These are phyloP conservation scores for Lasioglossum lativentre DNA, from an alignment of 2,888 invertebrate genomes.

Conservation along the genomic window DNA sequence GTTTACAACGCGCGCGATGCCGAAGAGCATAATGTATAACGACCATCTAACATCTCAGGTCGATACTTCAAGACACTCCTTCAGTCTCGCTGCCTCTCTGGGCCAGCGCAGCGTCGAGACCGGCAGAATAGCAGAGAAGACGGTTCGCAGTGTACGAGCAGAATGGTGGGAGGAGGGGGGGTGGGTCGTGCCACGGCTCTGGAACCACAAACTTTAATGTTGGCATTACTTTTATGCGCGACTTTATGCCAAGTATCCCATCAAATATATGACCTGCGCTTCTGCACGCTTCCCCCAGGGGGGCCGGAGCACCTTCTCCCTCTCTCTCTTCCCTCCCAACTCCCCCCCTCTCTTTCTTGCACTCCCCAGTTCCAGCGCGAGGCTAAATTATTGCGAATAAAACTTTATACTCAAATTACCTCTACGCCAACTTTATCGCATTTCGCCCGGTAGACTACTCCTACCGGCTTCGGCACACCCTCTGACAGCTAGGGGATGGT, in stretches of 20 bases:
- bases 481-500: slow-evolving; percentile 56
- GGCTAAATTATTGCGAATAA: slow-evolving; percentile 84
- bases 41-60: slow-evolving; percentile 21
- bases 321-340: slow-evolving; percentile 6
- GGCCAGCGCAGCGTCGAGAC: slow-evolving; percentile 54
- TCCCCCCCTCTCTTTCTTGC: slow-evolving; percentile 14
- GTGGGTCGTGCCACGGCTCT: slow-evolving; percentile 78
- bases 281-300: slow-evolving; percentile 67
- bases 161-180: slow-evolving; percentile 39
- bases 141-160: slow-evolving; percentile 47
- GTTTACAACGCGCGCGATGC: neutral
- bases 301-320: slow-evolving; percentile 50
- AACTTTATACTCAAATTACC: slow-evolving; percentile 84
- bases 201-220: slow-evolving; percentile 84
- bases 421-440: slow-evolving; percentile 84
- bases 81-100: slow-evolving; percentile 24
- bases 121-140: slow-evolving; percentile 44
- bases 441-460: slow-evolving; percentile 72
- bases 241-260: slow-evolving; percentile 85
- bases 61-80: slow-evolving; percentile 49
- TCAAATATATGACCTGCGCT: slow-evolving; percentile 83
- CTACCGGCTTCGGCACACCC: slow-evolving; percentile 38
- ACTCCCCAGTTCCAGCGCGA: slow-evolving; percentile 61
- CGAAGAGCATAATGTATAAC: slow-evolving; percentile 25
- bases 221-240: slow-evolving; percentile 84